Conservation (phyloP, 1,140 invertebrate species). For the Harlomillsia oculata region DNA sequence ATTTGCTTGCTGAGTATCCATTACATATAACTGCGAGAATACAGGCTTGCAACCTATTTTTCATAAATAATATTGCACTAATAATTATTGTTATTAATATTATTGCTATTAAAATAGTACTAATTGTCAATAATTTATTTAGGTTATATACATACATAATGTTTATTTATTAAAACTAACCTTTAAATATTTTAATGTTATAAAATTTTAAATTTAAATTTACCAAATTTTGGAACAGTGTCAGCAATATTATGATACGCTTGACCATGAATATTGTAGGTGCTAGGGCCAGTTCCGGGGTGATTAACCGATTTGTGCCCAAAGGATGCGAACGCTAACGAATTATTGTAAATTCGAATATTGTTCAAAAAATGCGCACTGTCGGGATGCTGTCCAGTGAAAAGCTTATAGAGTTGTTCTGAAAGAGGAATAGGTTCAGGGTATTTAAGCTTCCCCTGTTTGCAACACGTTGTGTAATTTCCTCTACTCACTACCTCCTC, state of each 20-base stretch:
- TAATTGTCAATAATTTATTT: not conserved
- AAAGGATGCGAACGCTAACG: slow-evolving; percentile 43
- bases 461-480: slow-evolving; percentile 32
- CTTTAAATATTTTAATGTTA: not conserved
- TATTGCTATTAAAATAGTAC: not conserved
- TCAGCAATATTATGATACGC: slow-evolving; percentile 40
- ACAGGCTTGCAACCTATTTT: too few relatives aligned
- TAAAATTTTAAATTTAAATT: not conserved
- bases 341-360: slow-evolving; percentile 41
- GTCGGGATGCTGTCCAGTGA: slow-evolving; percentile 33
- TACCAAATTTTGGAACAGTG: not conserved
- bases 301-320: slow-evolving; percentile 37
- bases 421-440: slow-evolving; percentile 33
- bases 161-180: not conserved
- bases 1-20: slow-evolving; percentile 6
- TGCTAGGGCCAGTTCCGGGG: slow-evolving; percentile 37
- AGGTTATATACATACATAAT: too few relatives aligned
- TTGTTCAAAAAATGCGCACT: slow-evolving; percentile 40
- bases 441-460: slow-evolving; percentile 36
- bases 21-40: slow-evolving; percentile 1
- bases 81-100: too few relatives aligned
- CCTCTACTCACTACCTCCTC: not conserved
- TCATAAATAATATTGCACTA: too few relatives aligned
- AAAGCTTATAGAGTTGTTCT: slow-evolving; percentile 34
- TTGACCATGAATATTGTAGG: slow-evolving; percentile 45